Evolutionary conservation across 2,797 vertebrate species (phyloP).

Genomic region (Hybognathus amarus): DNA sequence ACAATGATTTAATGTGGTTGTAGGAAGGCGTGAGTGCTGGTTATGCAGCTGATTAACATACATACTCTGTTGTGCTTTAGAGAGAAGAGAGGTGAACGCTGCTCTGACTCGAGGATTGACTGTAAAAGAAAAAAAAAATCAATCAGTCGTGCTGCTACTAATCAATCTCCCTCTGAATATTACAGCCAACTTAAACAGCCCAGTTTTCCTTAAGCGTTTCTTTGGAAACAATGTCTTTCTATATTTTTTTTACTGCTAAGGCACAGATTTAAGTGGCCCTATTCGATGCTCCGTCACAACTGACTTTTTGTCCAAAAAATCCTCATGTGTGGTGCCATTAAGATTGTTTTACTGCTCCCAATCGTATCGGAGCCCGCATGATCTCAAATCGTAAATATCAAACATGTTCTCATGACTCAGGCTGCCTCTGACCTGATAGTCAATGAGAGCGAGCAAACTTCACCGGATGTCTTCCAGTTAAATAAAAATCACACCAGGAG

Average conservation of each 20-base stretch:
- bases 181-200: constrained; percentile 36
- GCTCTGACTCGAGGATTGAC: constrained; percentile 17
- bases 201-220: constrained; percentile 13
- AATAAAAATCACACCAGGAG: no score
- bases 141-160: constrained; percentile 36
- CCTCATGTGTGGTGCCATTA: no score
- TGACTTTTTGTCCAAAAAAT: no score
- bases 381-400: no score
- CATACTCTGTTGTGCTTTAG: constrained; percentile 26
- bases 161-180: constrained; percentile 51
- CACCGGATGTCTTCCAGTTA: no score
- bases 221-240: constrained; percentile 33
- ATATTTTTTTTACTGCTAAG: not conserved
- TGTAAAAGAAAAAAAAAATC: constrained; percentile 52
- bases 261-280: not conserved
- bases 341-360: no score
- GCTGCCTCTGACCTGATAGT: no score
- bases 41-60: constrained; percentile 47
- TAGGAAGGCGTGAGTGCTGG: constrained; percentile 28
- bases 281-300: no score
- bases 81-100: constrained; percentile 24
- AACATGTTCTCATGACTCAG: no score
- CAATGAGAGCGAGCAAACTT: no score
- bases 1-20: constrained; percentile 23
- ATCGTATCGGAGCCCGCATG: no score